Evolutionary conservation across 2,888 invertebrate species (phyloP), one percentile per base, ranked within the genome.

Genomic region (Brachyptera risi): DNA sequence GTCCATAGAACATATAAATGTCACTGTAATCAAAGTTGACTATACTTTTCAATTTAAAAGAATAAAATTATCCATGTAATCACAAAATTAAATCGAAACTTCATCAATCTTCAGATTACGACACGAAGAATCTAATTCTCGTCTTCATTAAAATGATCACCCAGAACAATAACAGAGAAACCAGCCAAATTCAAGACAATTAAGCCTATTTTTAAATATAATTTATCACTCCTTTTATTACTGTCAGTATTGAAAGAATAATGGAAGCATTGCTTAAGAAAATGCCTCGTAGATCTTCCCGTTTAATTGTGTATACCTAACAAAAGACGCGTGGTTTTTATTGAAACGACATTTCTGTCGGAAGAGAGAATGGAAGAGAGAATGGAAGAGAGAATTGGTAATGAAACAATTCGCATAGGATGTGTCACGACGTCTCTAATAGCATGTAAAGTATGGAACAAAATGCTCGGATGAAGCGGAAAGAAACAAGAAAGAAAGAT

Each of bases 181-280:
- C 24, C 47, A 19, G 47, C 47, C 47, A 21, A 3, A 21, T 7
- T n/a, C 44, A 11, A 17, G 47, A 24, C 47, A 24, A 47, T 24
- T 24, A 47, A 7, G 11, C 47, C 24, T 47, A 47, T 47, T 47
- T 47, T 24, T 24, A 21, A 7, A 21, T 21, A 9, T 47, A 47
- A 47, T 47, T 47, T 47, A 47, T 47, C 47, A n/a, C 11, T 7
- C 24, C 19, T 4, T 47, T 23, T 47, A 19, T 47, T 47, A 44
- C 19, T 11, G 21, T 44, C 21, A 7, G 31, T 31, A 31, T 31
- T 31, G 31, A 31, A 11, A 31, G 31, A 31, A 31, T 31, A 31
- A 31, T 31, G 31, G 11, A 11, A n/a, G n/a, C n/a, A n/a, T n/a
- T n/a, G n/a, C n/a, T n/a, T 31, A 7, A 7, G 31, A 31, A 11